Evolutionary conservation across 2,113 vertebrate species (phyloP), one percentile per base, ranked within the genome.

Genomic region (Paedocypris sp.): DNA sequence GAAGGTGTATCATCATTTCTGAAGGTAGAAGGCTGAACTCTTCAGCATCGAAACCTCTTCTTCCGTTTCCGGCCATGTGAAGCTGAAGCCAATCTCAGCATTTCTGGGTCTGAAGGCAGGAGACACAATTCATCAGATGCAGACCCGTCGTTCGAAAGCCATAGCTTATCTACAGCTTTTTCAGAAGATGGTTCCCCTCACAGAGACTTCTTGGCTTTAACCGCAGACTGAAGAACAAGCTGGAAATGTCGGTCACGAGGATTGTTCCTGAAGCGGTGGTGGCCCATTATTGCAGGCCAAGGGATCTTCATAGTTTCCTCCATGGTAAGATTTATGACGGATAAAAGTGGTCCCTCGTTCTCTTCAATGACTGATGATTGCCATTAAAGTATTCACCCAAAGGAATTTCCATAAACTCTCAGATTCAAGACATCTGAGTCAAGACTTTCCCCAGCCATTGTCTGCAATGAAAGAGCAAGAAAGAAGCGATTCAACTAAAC

Each of bases 321-420:
- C 58, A 56, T 45, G 20, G 33, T 41, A 57, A 42, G 58, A 9
- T 66, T 73, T 65, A 63, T 67, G 26, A 62, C 50, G 16, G 64
- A 52, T 65, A 35, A 58, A 65, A 72, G 33, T 47, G 2, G 50
- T 25, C 23, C 43, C 64, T 58, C 41, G 46, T 62, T 12, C 56
- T 47, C 54, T 47, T 26, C 22, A 19, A 26, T 22, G 56, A n/a
- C 66, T 54, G 50, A 61, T 45, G 29, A 42, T 70, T 38, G 57
- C 26, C 38, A 18, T 46, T 52, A 43, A n/a, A 56, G 35, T 52
- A 59, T 73, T 67, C 54, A 6, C 38, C 35, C 35, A 42, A 29
- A 49, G 18, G 42, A 60, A 35, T 25, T 33, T 60, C 31, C 36
- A 18, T 35, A 23, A 48, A 10, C 8, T 59, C 7, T 9, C 4